These are phyloP conservation scores for Bombus consobrinus DNA, from an alignment of 1,140 invertebrate species.

Conservation along the genomic window DNA sequence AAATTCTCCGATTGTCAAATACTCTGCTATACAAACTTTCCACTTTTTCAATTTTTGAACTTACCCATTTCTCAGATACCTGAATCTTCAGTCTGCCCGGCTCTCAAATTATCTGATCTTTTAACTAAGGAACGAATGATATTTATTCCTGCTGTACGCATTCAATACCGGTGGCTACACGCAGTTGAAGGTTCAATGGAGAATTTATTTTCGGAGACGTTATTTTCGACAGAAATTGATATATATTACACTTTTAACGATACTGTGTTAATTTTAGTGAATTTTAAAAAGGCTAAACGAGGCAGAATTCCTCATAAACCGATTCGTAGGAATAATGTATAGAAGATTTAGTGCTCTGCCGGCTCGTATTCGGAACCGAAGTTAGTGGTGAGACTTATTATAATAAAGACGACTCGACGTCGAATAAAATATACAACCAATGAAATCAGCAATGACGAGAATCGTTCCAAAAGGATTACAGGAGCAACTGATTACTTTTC, in stretches of 20 bases:
- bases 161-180: too few species aligned
- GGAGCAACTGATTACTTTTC: constrained; percentile 16
- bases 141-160: too few species aligned
- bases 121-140: too few species aligned
- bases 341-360: too few species aligned
- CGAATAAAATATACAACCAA: not conserved
- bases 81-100: not conserved
- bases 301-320: not conserved
- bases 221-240: not conserved
- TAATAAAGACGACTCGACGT: not conserved
- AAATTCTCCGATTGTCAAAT: too few species aligned
- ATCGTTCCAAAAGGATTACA: constrained; percentile 11
- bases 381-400: not conserved
- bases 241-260: not conserved
- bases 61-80: not conserved
- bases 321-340: too few species aligned
- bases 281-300: not conserved
- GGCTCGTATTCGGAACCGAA: not conserved
- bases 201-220: too few species aligned
- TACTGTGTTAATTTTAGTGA: not conserved
- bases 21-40: too few species aligned
- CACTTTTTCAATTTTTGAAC: not conserved
- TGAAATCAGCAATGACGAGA: constrained; percentile 5
- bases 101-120: not conserved
- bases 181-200: too few species aligned